Percentiles rank a stretch among this genome's conserved stretches.
phyloP scores from a whole-genome alignment of 1,140 invertebrate genomes.

The Atopsyche davidsoni region DNA sequence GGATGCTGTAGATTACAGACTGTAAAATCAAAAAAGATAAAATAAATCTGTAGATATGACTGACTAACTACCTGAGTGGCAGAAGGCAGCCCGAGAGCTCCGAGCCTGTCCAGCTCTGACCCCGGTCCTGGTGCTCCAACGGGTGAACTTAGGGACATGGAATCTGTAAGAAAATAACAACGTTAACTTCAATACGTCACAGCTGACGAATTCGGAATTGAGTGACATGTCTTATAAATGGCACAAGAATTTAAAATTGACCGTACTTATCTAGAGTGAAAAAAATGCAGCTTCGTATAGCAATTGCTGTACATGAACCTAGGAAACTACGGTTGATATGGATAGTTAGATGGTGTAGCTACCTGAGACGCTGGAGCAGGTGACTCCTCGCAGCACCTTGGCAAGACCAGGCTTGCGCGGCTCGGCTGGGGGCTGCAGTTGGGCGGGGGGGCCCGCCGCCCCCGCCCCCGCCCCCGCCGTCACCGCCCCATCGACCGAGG shows the following conservation, averaged over 20 bases:
- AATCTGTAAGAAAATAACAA: constrained; percentile 45
- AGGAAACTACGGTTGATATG: too few species aligned
- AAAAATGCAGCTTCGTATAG: too few species aligned
- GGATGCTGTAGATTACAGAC: too few species aligned
- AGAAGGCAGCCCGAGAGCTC: constrained; percentile 39
- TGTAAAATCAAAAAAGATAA: too few species aligned
- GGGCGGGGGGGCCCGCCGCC: constrained; percentile 34
- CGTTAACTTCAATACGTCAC: too few species aligned
- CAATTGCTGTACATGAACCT: too few species aligned
- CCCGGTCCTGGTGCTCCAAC: constrained; percentile 34
- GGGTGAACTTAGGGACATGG: constrained; percentile 55
- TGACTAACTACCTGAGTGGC: constrained; percentile 26
- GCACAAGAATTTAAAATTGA: too few species aligned
- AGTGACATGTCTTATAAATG: too few species aligned
- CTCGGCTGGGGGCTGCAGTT: constrained; percentile 34
- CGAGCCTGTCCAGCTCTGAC: constrained; percentile 24
- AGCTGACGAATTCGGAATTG: too few species aligned
- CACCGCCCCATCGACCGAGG: constrained; percentile 38
- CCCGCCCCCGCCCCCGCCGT: constrained; percentile 32
- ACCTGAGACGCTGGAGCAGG: constrained; percentile 55
- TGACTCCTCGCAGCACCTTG: constrained; percentile 42
- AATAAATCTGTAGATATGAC: too few species aligned
- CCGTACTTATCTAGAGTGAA: too few species aligned
- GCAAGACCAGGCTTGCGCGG: constrained; percentile 31
- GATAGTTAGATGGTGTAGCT: too few species aligned